A percentile compares a stretch with the other conserved stretches of the same genome.
Evolutionary conservation across 2,888 invertebrate genomes (phyloP).

Genomic region (Aromia moschata): DNA sequence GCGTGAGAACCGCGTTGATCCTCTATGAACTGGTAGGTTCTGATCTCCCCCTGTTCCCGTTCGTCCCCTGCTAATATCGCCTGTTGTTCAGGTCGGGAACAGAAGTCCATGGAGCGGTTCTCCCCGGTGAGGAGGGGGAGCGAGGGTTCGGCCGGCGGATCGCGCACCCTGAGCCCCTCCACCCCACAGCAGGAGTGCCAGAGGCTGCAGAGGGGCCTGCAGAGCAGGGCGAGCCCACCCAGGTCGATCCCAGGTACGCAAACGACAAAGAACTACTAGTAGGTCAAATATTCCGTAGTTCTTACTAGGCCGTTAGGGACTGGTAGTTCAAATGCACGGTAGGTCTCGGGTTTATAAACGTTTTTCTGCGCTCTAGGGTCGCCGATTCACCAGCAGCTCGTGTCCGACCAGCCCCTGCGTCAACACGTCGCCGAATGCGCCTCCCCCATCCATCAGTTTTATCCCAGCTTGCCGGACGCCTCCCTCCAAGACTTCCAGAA

Average conservation of each 20-base stretch:
- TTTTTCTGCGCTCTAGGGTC: too few species aligned
- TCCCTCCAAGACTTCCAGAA: constrained; percentile 60
- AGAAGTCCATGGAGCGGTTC: constrained; percentile 76
- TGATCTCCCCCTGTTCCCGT: neutral
- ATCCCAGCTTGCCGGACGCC: constrained; percentile 61
- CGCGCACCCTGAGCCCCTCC: constrained; percentile 69
- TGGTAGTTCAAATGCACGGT: constrained; percentile 11
- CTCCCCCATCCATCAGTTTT: constrained; percentile 71
- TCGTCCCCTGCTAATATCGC: too few species aligned
- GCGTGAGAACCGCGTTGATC: neutral
- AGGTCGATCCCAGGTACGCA: constrained; percentile 69
- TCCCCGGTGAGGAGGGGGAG: constrained; percentile 91
- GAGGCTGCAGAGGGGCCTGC: constrained; percentile 71
- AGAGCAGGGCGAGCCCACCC: constrained; percentile 62
- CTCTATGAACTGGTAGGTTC: neutral
- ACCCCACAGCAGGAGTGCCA: constrained; percentile 83
- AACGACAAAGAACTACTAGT: neutral
- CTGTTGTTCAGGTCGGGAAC: constrained; percentile 68
- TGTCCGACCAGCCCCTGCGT: constrained; percentile 52
- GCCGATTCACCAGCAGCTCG: constrained; percentile 69
- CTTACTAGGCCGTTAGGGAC: too few species aligned
- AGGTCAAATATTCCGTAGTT: neutral
- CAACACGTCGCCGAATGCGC: constrained; percentile 59
- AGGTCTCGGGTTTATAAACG: neutral
- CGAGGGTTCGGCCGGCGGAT: constrained; percentile 72